Evolutionary conservation across 2,888 invertebrate genomes (phyloP), one percentile per base, ranked within the genome.

Genomic region (Dasypogon diadema): DNA sequence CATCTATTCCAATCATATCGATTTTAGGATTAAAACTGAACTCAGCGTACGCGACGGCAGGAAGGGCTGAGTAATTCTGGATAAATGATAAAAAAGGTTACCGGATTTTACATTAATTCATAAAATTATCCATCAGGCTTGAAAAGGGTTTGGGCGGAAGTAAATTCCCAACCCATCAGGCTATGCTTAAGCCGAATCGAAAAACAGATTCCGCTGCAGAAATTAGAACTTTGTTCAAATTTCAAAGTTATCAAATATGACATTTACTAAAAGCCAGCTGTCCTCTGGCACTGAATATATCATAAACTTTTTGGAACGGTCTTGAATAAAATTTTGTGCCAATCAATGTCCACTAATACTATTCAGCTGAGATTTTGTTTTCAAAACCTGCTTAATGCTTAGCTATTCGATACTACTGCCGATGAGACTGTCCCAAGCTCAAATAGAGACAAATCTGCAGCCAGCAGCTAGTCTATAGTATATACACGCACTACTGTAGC

Each of bases 21-120:
- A 82, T 82, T 82, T 81, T 81, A 65, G 81, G 81, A 81, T 82
- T 82, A 82, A 81, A 81, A 80, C 80, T 80, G 48, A 74, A 74
- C 74, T 74, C 46, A 22, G 42, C 14, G 8, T 51, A 51, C 51
- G 21, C 51, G 51, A 5, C 14, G 14, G 48, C 16, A 24, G 70
- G 54, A 34, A 30, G 30, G 18, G 16, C 34, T 21, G 22, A 51
- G 54, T 46, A 16, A 37, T 63, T 16, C 70, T 30, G 51, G 34
- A 54, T 54, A 54, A 70, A 30, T 18, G 51, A 30, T 54, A 34
- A 68, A 70, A 70, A 70, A 70, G 70, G 70, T 70, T 70, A 70
- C 26, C 70, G n/a, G 54, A 70, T 51, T 70, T 70, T 70, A 70
- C 70, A 70, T 70, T 70, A 70, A 54, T 54, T 70, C 34, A 70